A percentile compares a stretch with the other conserved stretches of the same genome.
These are phyloP conservation scores for Megaleporinus macrocephalus DNA, from an alignment of 2,113 vertebrate genomes.

Conservation along the genomic window DNA sequence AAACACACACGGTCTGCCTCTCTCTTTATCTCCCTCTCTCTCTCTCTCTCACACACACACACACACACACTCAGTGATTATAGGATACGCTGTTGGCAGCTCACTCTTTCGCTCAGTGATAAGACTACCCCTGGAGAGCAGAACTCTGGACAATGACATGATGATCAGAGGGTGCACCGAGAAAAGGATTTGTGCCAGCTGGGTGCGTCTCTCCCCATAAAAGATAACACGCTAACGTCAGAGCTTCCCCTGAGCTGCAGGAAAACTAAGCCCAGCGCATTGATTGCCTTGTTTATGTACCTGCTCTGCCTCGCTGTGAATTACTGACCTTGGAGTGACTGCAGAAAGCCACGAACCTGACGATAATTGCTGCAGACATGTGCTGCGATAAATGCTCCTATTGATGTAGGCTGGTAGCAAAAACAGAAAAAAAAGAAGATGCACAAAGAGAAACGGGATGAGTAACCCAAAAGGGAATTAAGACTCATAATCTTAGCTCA, in stretches of 20 bases:
- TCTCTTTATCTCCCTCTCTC: constrained; percentile 51
- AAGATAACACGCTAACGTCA: constrained; percentile 63
- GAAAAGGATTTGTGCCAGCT: constrained; percentile 65
- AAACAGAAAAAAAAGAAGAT: neutral
- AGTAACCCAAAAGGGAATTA: neutral
- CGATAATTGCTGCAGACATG: constrained; percentile 38
- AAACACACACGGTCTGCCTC: constrained; percentile 33
- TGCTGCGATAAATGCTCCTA: constrained; percentile 33
- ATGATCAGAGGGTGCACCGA: constrained; percentile 73
- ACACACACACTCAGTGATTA: constrained; percentile 56
- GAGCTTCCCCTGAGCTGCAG: constrained; percentile 3
- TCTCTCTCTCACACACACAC: constrained; percentile 24
- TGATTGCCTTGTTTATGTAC: constrained; percentile 39
- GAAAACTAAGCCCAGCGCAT: constrained; percentile 25
- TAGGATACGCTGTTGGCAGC: constrained; percentile 60
- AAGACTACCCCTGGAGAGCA: constrained; percentile 67
- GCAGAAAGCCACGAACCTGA: constrained; percentile 23
- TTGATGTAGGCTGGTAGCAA: constrained; percentile 8
- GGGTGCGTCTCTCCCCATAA: constrained; percentile 61
- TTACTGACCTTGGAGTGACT: constrained; percentile 41
- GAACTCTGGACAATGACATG: constrained; percentile 69
- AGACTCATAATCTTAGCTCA: constrained; percentile 20
- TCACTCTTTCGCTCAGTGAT: constrained; percentile 64
- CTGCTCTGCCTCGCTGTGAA: constrained; percentile 21
- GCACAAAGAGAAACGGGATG: constrained; percentile 6